These are phyloP conservation scores for Lipophrys pholis DNA, from an alignment of 2,113 vertebrate species.

Conservation along the genomic window DNA sequence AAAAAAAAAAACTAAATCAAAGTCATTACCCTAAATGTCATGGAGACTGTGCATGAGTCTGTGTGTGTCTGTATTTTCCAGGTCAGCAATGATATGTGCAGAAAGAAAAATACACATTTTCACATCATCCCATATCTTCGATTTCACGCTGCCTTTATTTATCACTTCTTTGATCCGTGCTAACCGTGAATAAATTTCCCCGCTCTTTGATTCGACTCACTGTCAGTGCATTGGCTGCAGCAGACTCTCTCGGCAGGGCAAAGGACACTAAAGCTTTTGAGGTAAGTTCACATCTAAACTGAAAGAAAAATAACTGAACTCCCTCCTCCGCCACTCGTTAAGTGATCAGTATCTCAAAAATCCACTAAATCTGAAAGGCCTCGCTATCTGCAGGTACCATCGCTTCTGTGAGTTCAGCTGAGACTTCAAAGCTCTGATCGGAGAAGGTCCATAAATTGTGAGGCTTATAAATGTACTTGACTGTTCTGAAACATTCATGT, in stretches of 20 bases:
- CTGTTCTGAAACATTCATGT: slow-evolving; percentile 15
- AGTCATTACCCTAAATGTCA: too few relatives aligned
- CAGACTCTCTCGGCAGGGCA: not conserved
- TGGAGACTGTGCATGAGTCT: slow-evolving; percentile 5
- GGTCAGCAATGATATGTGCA: slow-evolving; percentile 44
- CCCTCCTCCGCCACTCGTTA: not conserved
- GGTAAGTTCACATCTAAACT: slow-evolving; percentile 2
- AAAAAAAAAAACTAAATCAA: too few relatives aligned
- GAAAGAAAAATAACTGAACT: slow-evolving; percentile 16
- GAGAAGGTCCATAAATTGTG: slow-evolving; percentile 5
- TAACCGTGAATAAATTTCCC: slow-evolving; percentile 45
- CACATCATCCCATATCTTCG: slow-evolving; percentile 49
- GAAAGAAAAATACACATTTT: slow-evolving; percentile 58
- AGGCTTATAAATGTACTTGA: slow-evolving; percentile 16
- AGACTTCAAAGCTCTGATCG: not conserved
- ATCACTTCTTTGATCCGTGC: slow-evolving; percentile 38
- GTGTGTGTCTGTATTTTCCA: slow-evolving; percentile 43
- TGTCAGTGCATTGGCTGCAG: slow-evolving; percentile 20
- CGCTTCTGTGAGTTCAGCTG: not conserved
- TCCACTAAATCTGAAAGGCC: not conserved
- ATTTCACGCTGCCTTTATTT: slow-evolving; percentile 58
- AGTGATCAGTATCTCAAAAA: not conserved
- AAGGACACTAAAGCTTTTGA: not conserved
- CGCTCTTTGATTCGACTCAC: slow-evolving; percentile 48
- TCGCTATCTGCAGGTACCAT: not conserved